Percentiles rank a stretch among this genome's conserved stretches.
phyloP scores from a whole-genome alignment of 2,797 vertebrate genomes.

The Chaenodraco wilsoni region DNA sequence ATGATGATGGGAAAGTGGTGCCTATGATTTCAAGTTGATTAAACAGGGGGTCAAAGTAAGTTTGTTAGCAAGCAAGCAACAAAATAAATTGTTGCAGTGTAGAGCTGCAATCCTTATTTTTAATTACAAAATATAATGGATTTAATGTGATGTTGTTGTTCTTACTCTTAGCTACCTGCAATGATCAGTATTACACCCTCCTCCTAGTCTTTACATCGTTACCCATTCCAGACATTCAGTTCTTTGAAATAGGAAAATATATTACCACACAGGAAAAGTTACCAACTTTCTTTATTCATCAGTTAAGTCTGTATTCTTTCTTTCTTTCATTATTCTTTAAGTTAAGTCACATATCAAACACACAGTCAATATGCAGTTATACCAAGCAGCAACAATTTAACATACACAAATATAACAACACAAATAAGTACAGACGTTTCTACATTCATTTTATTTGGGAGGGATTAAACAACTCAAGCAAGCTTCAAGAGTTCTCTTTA shows the following conservation, averaged over 20 bases:
- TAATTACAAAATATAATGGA: conserved; percentile 23
- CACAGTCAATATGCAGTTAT: background rate
- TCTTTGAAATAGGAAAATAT: background rate
- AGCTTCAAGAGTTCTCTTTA: no score
- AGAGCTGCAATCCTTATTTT: conserved; percentile 7
- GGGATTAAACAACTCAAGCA: no score
- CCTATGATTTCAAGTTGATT: background rate
- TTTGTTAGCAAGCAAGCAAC: background rate
- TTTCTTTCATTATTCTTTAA: background rate
- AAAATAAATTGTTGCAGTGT: background rate
- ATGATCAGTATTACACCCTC: conserved; percentile 14
- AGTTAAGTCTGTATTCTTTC: background rate
- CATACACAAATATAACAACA: no score
- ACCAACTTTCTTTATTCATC: background rate
- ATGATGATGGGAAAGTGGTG: no score
- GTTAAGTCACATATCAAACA: background rate
- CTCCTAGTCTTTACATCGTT: background rate
- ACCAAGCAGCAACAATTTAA: no score
- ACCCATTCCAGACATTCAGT: background rate
- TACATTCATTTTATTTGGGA: no score
- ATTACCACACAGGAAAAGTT: background rate
- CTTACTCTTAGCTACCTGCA: conserved; percentile 7
- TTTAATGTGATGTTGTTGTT: background rate
- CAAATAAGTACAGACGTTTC: no score
- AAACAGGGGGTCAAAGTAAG: background rate